Conservation (phyloP, 2,797 vertebrate genomes). For the Brachymystax lenok region DNA sequence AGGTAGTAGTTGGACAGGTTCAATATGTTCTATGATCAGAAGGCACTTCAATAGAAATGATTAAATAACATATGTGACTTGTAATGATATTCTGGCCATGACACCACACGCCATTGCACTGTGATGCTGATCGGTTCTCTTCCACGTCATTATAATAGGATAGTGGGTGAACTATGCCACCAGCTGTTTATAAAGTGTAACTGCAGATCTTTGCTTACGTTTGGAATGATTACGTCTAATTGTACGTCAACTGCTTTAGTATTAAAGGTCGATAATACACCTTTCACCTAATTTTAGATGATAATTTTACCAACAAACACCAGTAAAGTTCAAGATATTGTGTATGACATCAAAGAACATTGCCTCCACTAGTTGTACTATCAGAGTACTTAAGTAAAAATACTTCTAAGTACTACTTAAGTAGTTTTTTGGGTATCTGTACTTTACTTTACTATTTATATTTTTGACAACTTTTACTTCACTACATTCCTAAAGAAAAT, state of each 20-base stretch:
- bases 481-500: too few relatives aligned
- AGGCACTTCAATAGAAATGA: background rate
- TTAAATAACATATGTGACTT: background rate
- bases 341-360: background rate
- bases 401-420: too few relatives aligned
- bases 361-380: background rate
- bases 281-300: background rate
- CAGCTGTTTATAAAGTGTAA: constrained; percentile 34
- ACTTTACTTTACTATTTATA: too few relatives aligned
- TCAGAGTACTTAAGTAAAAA: too few relatives aligned
- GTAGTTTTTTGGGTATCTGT: too few relatives aligned
- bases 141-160: background rate
- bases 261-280: background rate
- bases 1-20: background rate
- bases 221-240: background rate
- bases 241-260: background rate
- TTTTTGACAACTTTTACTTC: too few relatives aligned
- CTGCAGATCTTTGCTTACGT: constrained; percentile 19
- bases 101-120: background rate
- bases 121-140: background rate
- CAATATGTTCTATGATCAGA: background rate
- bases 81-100: background rate
- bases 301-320: background rate
- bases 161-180: constrained; percentile 31
- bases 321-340: background rate